phyloP scores from a whole-genome alignment of 2,113 vertebrate genomes.

The Salvator merianae region DNA sequence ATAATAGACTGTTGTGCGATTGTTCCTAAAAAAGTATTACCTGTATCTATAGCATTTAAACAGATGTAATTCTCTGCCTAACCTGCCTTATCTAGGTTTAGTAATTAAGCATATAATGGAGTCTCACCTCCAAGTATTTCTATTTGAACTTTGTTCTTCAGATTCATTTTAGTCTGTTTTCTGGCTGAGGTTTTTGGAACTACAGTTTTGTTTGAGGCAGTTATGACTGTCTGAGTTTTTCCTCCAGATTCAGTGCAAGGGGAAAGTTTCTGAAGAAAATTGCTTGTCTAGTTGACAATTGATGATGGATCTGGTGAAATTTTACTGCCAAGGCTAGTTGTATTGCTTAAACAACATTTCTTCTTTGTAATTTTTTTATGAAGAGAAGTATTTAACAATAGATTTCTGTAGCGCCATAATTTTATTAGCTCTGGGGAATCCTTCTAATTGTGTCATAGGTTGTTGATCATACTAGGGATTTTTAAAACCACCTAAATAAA shows the following conservation, averaged over 20 bases:
- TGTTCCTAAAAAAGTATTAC: neutral
- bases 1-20: neutral
- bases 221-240: slow-evolving; percentile 12
- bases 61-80: neutral
- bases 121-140: neutral
- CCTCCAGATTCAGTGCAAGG: neutral
- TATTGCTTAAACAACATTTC: no score
- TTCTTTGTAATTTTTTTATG: no score
- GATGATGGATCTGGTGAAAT: neutral
- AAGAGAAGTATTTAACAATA: no score
- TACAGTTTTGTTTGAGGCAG: no score
- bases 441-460: no score
- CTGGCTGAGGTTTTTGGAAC: neutral
- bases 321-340: slow-evolving; percentile 15
- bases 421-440: neutral
- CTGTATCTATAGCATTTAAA: neutral
- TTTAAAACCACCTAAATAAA: no score
- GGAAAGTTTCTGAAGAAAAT: slow-evolving; percentile 38
- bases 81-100: neutral
- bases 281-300: fast-evolving
- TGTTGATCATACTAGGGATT: no score
- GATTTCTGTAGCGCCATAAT: no score
- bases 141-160: neutral
- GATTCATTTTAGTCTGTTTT: neutral
- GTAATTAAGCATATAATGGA: neutral